phyloP scores from a whole-genome alignment of 2,113 vertebrate species.

The Galbula dea region DNA sequence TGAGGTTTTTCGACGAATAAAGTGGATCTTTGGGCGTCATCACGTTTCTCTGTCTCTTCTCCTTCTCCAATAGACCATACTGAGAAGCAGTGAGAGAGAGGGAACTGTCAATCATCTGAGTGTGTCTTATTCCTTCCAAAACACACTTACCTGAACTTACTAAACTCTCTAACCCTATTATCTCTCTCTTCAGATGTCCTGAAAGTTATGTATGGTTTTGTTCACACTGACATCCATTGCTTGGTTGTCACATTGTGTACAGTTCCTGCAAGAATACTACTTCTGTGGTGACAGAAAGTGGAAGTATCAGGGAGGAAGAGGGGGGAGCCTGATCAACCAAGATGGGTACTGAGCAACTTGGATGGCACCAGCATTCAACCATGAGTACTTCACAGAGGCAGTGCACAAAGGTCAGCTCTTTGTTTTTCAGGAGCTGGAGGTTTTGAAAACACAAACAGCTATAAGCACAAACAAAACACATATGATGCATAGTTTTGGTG shows the following conservation, averaged over 20 bases:
- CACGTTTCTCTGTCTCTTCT: conserved; percentile 85
- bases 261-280: background rate
- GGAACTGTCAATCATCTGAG: conserved; percentile 19
- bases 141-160: conserved; percentile 64
- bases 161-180: background rate
- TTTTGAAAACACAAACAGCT: conserved; percentile 59
- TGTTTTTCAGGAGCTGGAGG: conserved; percentile 44
- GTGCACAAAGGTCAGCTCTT: conserved; percentile 21
- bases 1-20: conserved; percentile 90
- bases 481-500: background rate
- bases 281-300: conserved; percentile 1
- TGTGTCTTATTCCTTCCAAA: background rate
- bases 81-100: conserved; percentile 64
- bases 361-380: conserved; percentile 26
- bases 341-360: background rate
- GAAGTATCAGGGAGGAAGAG: background rate
- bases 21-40: conserved; percentile 80
- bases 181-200: conserved; percentile 41
- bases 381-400: background rate
- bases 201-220: background rate
- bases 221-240: conserved; percentile 12
- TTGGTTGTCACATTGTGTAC: background rate
- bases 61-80: conserved; percentile 91
- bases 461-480: background rate
- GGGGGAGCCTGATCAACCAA: background rate